Base-by-base conservation (phyloP, 92 coral and sea anemone genomes). In the Bergia sp. region DNA sequence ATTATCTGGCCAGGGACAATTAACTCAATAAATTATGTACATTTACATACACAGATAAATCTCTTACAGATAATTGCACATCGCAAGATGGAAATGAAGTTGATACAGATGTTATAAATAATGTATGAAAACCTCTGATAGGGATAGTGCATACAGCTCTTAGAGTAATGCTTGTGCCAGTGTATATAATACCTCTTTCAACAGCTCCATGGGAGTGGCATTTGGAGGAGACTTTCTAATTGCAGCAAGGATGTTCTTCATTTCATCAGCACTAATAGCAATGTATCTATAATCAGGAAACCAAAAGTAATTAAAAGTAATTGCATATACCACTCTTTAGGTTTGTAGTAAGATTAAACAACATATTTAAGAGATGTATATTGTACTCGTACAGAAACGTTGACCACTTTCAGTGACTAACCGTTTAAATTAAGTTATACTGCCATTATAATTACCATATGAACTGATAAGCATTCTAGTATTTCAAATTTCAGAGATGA, bases 211-310 rank as follows among this genome's bases (percentile, higher is more conserved):
- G 9, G 76, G 88, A 75, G 91, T 73, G 72, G 86, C 78, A 41
- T 55, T 38, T 8, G 83, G 88, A 15, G 91, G 91, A 12, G 79
- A 66, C 43, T 89, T 89, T 43, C 86, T 89, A 6, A 89, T 74
- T 37, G 91, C 79, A 57, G 76, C 86, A 7, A 89, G 82, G 82
- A 89, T 89, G 80, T 89, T 89, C 85, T 76, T 89, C 91, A 89
- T 89, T 89, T 89, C 91, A 21, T 89, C 91, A 21, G 91, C 91
- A 69, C 88, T 82, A 9, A 89, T 89, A 18, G 81, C 91, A 50
- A 89, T 86, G 79, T 89, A 89, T 81, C 91, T 89, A 55, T 45
- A 80, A 80, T 53, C 77, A 73, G 21, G 45, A 36, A 73, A 39
- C 11, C 58, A 53, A 53, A 9, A 50, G 16, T 53, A 53, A 55